Conservation (phyloP, 2,888 invertebrate genomes). For the Polydrusus cervinus region DNA sequence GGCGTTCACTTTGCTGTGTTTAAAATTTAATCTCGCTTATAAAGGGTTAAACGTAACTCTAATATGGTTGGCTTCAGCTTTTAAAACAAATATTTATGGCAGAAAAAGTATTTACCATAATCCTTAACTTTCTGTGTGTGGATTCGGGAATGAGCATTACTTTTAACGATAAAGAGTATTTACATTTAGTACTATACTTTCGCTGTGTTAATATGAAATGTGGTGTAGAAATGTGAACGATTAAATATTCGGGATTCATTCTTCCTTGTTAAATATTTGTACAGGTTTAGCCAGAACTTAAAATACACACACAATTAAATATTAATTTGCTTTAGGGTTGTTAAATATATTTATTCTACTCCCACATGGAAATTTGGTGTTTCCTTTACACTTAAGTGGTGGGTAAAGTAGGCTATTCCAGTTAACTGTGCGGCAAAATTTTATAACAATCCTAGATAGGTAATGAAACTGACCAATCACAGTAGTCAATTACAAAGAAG, state of each 20-base stretch:
- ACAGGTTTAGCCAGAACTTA: constrained; percentile 5
- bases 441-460: no score
- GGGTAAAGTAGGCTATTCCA: no score
- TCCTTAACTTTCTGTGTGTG: constrained; percentile 51
- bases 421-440: no score
- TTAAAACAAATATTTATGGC: constrained; percentile 54
- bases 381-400: no score
- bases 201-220: constrained; percentile 44
- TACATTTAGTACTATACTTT: constrained; percentile 45
- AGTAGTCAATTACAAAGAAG: no score
- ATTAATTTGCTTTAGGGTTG: background rate
- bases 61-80: constrained; percentile 43
- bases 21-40: constrained; percentile 57
- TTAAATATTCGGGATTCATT: constrained; percentile 39
- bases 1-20: constrained; percentile 54
- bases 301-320: background rate
- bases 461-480: no score
- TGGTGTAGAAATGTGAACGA: constrained; percentile 27
- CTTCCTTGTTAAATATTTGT: constrained; percentile 32
- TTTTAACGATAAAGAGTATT: constrained; percentile 50
- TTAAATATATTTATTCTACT: background rate
- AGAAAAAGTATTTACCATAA: constrained; percentile 54
- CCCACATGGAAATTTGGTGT: no score
- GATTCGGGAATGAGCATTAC: constrained; percentile 48
- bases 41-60: constrained; percentile 53